Base-by-base conservation (phyloP, 1,140 invertebrate genomes). In the Zaprionus gabonicus region DNA sequence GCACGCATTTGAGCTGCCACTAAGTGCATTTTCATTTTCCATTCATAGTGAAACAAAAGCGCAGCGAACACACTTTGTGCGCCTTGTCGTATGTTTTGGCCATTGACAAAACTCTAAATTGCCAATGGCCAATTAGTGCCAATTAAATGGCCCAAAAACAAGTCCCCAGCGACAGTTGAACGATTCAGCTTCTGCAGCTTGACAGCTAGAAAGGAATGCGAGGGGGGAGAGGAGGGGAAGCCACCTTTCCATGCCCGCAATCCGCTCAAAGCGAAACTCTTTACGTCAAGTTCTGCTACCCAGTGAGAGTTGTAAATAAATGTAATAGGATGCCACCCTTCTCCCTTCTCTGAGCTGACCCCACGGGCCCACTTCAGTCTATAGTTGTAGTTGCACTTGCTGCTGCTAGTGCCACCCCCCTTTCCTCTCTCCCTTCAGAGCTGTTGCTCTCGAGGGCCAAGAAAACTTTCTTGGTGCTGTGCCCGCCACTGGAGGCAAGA, bases 71-170 rank as follows among this genome's bases (percentile, higher is more conserved):
- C 55, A 17, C n/a, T 46, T n/a, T n/a, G 36, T 66, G 62, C 28
- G 38, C n/a, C 41, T 17, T 46, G n/a, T 46, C 41, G 41, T n/a
- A n/a, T 44, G n/a, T 36, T 34, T 65, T 12, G 17, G 28, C n/a
- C 13, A 58, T 57, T 58, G 59, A 64, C 53, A 71, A 55, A 57
- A 53, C 55, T 59, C 70, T 17, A 84, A 77, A 68, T 72, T 85
- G 74, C 55, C 67, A 78, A 81, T 78, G 84, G 78, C 83, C 85
- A 87, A 87, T 87, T 87, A 87, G 83, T 70, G 76, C 31, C 55
- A 86, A 82, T 86, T 82, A 87, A 69, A 41, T 69, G 76, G 36
- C 17, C 38, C 59, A 46, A 66, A 69, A 80, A 66, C 64, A 71
- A 27, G 51, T 34, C 28, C 41, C 38, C 55, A 36, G 23, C 38